phyloP scores from a whole-genome alignment of 23 tunicate species.

The Phallusia fumigata region DNA sequence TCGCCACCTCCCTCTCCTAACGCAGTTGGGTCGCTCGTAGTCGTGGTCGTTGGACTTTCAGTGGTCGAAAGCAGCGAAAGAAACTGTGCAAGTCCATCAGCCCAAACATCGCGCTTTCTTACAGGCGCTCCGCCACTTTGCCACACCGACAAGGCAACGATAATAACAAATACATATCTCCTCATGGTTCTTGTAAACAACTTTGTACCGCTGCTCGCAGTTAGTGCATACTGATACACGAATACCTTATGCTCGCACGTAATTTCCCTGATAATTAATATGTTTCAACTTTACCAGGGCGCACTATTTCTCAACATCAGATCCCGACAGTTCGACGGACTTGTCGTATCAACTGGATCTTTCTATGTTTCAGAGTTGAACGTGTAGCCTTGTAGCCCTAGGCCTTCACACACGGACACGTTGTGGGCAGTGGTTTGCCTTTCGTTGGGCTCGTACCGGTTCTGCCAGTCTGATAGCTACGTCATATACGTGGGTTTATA shows the following conservation, averaged over 20 bases:
- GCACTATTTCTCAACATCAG: too few relatives aligned
- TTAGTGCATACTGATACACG: not conserved
- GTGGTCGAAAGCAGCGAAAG: not conserved
- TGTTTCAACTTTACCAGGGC: not conserved
- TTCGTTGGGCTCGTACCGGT: too few relatives aligned
- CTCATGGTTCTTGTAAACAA: too few relatives aligned
- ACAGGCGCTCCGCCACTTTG: not conserved
- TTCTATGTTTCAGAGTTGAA: too few relatives aligned
- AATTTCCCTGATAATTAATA: not conserved
- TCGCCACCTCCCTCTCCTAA: not conserved
- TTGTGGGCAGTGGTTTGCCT: too few relatives aligned
- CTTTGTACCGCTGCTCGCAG: not conserved
- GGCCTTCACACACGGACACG: not conserved
- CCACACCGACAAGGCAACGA: too few relatives aligned
- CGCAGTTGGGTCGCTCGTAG: not conserved
- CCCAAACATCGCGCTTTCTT: not conserved
- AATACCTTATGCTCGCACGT: constrained; percentile 3
- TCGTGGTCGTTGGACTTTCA: not conserved
- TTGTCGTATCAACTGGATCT: too few relatives aligned
- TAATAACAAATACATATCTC: too few relatives aligned
- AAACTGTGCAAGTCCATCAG: not conserved
- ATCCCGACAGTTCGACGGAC: too few relatives aligned
- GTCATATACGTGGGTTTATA: not conserved
- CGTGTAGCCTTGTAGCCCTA: not conserved
- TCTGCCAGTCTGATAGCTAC: not conserved